Conservation (phyloP, 2,797 vertebrate genomes). For the Rallus crepitans region DNA sequence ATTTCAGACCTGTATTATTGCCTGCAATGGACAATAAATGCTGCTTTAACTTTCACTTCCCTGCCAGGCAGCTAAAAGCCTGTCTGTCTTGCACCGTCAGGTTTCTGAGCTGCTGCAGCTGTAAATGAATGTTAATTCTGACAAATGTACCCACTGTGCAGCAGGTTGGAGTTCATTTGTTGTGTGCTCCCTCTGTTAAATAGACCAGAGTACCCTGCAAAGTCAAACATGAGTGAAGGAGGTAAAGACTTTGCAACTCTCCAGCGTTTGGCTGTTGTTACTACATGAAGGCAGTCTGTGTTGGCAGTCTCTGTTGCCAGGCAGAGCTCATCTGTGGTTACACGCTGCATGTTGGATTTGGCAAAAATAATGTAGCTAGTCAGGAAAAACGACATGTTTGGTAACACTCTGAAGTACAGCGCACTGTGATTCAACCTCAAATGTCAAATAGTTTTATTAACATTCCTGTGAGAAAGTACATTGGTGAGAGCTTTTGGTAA, state of each 20-base stretch:
- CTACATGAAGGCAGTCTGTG: neutral
- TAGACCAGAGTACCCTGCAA: neutral
- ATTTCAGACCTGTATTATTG: neutral
- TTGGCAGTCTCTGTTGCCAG: neutral
- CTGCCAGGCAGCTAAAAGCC: neutral
- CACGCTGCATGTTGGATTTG: neutral
- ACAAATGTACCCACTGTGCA: neutral
- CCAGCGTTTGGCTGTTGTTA: neutral
- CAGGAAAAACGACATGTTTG: neutral
- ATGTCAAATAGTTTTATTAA: neutral
- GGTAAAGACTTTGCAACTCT: neutral
- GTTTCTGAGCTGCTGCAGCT: neutral
- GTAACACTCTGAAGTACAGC: neutral
- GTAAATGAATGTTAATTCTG: neutral
- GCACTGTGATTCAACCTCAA: neutral
- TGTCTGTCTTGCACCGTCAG: neutral
- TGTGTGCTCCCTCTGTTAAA: neutral
- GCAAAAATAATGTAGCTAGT: neutral
- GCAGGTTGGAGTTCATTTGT: neutral
- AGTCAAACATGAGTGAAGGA: neutral
- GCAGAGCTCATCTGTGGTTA: neutral
- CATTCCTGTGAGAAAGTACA: neutral
- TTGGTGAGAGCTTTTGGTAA: neutral
- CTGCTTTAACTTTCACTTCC: neutral
- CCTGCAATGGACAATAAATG: neutral